These are phyloP conservation scores for Prorops nasuta DNA, from an alignment of 1,140 invertebrate genomes.

Conservation along the genomic window DNA sequence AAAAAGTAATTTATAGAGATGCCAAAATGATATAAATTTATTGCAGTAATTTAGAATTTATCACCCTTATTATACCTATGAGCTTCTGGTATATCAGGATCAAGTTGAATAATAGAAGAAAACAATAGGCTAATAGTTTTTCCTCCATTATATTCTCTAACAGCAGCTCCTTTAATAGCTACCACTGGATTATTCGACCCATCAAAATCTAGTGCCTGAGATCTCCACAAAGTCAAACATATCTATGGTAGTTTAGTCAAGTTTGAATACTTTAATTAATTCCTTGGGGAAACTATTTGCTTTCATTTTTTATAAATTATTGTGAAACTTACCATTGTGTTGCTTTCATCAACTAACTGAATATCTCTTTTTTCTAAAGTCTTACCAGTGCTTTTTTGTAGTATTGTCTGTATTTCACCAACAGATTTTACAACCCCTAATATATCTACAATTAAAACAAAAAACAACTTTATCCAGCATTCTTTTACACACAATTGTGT, in stretches of 20 bases:
- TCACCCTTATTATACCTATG: too few species aligned
- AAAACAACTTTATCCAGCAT: too few species aligned
- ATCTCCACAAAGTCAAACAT: conserved; percentile 75
- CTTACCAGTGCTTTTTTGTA: conserved; percentile 70
- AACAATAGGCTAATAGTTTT: conserved; percentile 63
- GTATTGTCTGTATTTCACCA: conserved; percentile 72
- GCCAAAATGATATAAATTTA: too few species aligned
- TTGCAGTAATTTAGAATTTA: too few species aligned
- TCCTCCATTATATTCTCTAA: conserved; percentile 74
- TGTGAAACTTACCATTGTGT: conserved; percentile 72
- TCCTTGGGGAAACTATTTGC: too few species aligned
- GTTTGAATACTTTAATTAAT: background rate
- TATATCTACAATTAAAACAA: conserved; percentile 69
- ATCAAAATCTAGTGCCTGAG: conserved; percentile 82
- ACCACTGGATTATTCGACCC: conserved; percentile 75
- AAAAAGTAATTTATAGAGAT: too few species aligned
- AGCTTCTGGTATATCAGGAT: conserved; percentile 88
- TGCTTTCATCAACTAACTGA: conserved; percentile 81
- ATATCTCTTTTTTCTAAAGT: conserved; percentile 90
- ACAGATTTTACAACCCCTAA: conserved; percentile 83
- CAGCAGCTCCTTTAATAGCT: conserved; percentile 74
- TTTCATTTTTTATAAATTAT: background rate
- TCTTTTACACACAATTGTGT: too few species aligned
- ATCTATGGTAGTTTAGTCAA: conserved; percentile 6
- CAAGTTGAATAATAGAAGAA: conserved; percentile 69